phyloP scores from a whole-genome alignment of 2,797 vertebrate species.

The Manis javanica region DNA sequence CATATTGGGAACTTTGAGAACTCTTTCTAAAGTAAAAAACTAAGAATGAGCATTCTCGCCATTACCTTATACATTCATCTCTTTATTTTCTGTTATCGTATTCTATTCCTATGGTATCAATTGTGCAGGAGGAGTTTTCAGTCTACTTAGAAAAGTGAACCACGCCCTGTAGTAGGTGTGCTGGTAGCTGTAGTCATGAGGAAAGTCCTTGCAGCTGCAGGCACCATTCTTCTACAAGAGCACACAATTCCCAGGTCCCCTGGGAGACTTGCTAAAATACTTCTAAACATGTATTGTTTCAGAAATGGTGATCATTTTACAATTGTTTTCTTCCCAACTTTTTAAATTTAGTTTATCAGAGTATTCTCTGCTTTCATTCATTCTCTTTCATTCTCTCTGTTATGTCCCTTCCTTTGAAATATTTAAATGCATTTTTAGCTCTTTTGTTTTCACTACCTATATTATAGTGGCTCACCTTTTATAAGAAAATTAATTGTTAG shows the following conservation, averaged over 20 bases:
- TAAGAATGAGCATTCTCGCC: not conserved
- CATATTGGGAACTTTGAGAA: not conserved
- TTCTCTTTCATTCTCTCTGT: not conserved
- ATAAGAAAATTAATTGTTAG: not conserved
- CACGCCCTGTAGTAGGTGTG: rapidly evolving
- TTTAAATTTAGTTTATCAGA: not conserved
- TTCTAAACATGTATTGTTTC: not conserved
- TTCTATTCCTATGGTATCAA: not conserved
- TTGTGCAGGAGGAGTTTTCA: not conserved
- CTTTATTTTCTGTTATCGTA: not conserved
- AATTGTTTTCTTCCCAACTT: not conserved
- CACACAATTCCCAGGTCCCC: not conserved
- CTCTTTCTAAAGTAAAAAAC: not conserved
- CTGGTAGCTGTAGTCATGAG: not conserved
- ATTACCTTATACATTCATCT: not conserved
- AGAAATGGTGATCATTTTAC: not conserved
- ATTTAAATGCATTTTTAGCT: not conserved
- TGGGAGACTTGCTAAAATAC: not conserved
- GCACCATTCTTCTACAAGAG: not conserved
- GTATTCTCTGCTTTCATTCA: not conserved
- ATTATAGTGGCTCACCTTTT: not conserved
- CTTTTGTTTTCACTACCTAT: not conserved
- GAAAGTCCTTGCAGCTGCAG: not conserved
- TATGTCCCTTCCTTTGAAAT: not conserved
- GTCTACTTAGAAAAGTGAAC: not conserved